Evolutionary conservation across 2,888 invertebrate species (phyloP).

Genomic region (Galerucella calmariensis): DNA sequence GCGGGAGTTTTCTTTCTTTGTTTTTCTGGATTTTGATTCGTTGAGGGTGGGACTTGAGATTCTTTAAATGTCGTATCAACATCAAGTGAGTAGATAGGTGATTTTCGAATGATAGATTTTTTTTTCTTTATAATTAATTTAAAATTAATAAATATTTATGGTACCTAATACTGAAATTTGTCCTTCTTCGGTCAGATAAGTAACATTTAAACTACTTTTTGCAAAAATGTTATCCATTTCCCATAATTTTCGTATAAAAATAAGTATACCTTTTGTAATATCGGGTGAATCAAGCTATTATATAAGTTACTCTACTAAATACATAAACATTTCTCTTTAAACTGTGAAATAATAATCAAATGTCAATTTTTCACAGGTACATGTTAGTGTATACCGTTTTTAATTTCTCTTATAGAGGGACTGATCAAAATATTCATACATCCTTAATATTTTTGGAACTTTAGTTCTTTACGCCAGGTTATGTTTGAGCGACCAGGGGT

Average conservation of each 20-base stretch:
- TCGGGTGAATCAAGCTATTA: background rate
- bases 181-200: too few species aligned
- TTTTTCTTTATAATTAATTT: background rate
- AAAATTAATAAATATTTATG: background rate
- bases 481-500: too few species aligned
- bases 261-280: slow-evolving; percentile 7
- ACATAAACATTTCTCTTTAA: slow-evolving; percentile 10
- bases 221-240: background rate
- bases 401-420: slow-evolving; percentile 1
- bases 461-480: too few species aligned
- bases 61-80: slow-evolving; percentile 48
- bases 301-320: background rate
- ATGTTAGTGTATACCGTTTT: background rate
- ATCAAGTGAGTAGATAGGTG: slow-evolving; percentile 31
- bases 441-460: background rate
- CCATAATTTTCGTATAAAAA: background rate
- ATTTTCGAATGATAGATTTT: background rate
- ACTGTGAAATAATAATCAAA: slow-evolving; percentile 32
- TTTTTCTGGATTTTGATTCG: slow-evolving; percentile 49
- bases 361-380: slow-evolving; percentile 34
- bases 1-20: slow-evolving; percentile 39
- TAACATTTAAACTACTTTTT: background rate
- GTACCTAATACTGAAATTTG: too few species aligned
- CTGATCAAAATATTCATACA: background rate
- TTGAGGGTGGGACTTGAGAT: slow-evolving; percentile 53